Evolutionary conservation across 2,797 vertebrate genomes (phyloP).

Genomic region (Hydrophis major): DNA sequence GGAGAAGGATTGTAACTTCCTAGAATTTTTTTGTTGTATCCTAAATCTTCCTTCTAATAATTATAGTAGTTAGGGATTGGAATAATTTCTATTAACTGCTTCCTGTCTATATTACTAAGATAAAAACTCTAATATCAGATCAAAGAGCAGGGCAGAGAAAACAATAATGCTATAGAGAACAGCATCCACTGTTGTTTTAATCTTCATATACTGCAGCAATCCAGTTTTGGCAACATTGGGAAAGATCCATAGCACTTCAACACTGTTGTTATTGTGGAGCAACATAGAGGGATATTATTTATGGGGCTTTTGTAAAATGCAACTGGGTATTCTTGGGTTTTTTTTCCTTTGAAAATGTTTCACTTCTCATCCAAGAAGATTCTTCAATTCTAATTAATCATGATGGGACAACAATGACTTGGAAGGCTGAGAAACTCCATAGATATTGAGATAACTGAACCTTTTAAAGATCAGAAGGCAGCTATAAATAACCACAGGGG

Average conservation of each 20-base stretch:
- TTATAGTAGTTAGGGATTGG: neutral
- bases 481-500: neutral
- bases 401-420: neutral
- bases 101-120: neutral
- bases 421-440: neutral
- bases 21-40: neutral
- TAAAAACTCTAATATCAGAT: neutral
- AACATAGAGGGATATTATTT: neutral
- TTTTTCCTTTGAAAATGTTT: neutral
- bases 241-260: neutral
- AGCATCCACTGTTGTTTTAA: neutral
- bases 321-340: neutral
- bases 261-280: neutral
- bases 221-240: neutral
- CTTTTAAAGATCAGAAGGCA: neutral
- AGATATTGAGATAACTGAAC: neutral
- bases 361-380: neutral
- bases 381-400: neutral
- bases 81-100: neutral
- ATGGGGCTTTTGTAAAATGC: neutral
- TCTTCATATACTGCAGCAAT: neutral
- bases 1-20: neutral
- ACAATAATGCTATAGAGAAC: neutral
- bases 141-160: neutral
- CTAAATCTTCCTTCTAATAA: neutral